Evolutionary conservation across 2,113 vertebrate species (phyloP).

Genomic region (Canis aureus): DNA sequence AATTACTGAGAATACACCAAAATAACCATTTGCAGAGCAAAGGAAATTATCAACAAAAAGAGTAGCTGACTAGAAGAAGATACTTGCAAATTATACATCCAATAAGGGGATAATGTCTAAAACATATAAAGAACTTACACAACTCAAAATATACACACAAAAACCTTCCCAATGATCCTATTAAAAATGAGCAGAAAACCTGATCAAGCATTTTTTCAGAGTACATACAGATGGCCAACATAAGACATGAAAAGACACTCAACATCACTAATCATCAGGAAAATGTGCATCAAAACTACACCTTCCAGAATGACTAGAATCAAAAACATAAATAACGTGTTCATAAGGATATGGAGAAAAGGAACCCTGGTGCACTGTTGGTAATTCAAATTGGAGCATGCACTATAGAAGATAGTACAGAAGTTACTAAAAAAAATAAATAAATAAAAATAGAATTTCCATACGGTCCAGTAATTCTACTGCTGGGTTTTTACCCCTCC

Average conservation of each 20-base stretch:
- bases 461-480: neutral
- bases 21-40: neutral
- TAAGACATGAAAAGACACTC: neutral
- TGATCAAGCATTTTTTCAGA: neutral
- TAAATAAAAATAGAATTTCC: neutral
- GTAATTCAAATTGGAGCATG: neutral
- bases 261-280: neutral
- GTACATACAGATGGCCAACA: neutral
- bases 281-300: neutral
- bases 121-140: neutral
- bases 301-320: neutral
- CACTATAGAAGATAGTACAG: neutral
- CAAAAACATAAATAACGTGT: neutral
- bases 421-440: neutral
- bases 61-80: neutral
- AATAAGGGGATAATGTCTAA: neutral
- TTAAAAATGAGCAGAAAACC: neutral
- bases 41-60: neutral
- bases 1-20: neutral
- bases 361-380: neutral
- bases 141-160: neutral
- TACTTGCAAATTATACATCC: neutral
- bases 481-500: neutral
- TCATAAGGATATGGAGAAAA: neutral
- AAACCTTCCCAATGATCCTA: neutral